Evolutionary conservation across 2,797 vertebrate genomes (phyloP).

Genomic region (Notolabrus celidotus): DNA sequence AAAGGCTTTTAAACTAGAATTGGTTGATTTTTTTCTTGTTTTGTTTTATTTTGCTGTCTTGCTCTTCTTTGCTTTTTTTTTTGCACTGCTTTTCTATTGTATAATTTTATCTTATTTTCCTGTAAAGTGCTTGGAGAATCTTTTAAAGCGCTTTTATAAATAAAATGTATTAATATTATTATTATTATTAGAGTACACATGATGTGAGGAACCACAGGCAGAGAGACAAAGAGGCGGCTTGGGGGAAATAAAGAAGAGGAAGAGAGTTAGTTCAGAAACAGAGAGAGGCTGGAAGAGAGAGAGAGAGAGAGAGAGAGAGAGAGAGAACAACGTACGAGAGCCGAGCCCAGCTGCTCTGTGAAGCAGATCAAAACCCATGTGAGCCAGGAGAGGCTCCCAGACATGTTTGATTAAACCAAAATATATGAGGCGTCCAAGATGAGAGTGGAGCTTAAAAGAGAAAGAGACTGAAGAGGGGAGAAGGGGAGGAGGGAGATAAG

Average conservation of each 20-base stretch:
- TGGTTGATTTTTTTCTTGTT: no score
- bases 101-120: no score
- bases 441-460: slow-evolving; percentile 59
- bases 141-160: no score
- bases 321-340: slow-evolving; percentile 52
- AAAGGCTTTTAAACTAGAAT: no score
- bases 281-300: slow-evolving; percentile 24
- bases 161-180: no score
- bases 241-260: slow-evolving; percentile 1
- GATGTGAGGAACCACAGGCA: not conserved
- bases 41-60: no score
- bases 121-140: no score
- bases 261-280: slow-evolving; percentile 5
- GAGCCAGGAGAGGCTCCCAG: slow-evolving; percentile 64
- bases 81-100: no score
- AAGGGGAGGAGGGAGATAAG: slow-evolving; percentile 39
- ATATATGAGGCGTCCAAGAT: slow-evolving; percentile 67
- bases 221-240: not conserved
- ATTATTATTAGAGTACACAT: no score
- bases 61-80: no score
- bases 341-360: slow-evolving; percentile 63
- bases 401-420: slow-evolving; percentile 78
- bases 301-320: slow-evolving; percentile 26
- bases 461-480: slow-evolving; percentile 7
- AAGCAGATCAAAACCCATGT: slow-evolving; percentile 75